phyloP scores from a whole-genome alignment of 2,113 vertebrate species.

The Mormyrus lacerda region DNA sequence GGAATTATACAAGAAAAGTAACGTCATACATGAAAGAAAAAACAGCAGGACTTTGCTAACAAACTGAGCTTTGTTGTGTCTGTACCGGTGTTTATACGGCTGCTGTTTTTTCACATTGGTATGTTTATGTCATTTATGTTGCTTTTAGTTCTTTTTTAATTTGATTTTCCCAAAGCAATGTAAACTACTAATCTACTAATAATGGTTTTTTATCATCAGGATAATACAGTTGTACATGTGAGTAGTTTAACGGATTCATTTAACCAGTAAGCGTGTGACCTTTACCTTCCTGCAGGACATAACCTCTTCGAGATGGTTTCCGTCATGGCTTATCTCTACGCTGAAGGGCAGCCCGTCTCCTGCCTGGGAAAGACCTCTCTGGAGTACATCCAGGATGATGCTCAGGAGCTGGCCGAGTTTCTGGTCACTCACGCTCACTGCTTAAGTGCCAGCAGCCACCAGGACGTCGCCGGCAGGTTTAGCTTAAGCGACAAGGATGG shows the following conservation, averaged over 20 bases:
- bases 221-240: background rate
- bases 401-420: conserved; percentile 63
- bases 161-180: background rate
- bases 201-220: background rate
- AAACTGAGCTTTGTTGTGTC: background rate
- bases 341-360: conserved; percentile 46
- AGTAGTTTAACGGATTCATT: background rate
- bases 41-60: background rate
- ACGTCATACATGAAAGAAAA: background rate
- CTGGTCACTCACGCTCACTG: conserved; percentile 51
- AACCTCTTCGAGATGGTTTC: conserved; percentile 62
- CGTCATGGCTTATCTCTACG: conserved; percentile 59
- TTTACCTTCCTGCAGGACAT: conserved; percentile 56
- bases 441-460: conserved; percentile 55
- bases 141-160: conserved; percentile 3
- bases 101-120: background rate
- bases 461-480: conserved; percentile 61
- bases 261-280: background rate
- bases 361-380: conserved; percentile 53
- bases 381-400: conserved; percentile 60
- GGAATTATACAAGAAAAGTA: conserved; percentile 4
- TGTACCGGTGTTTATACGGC: background rate
- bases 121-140: background rate
- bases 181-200: background rate
- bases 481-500: conserved; percentile 40